Percentiles rank a stretch among this genome's conserved stretches.
These are phyloP conservation scores for Dipodomys stephensi DNA, from an alignment of 2,113 vertebrate genomes.

Conservation along the genomic window DNA sequence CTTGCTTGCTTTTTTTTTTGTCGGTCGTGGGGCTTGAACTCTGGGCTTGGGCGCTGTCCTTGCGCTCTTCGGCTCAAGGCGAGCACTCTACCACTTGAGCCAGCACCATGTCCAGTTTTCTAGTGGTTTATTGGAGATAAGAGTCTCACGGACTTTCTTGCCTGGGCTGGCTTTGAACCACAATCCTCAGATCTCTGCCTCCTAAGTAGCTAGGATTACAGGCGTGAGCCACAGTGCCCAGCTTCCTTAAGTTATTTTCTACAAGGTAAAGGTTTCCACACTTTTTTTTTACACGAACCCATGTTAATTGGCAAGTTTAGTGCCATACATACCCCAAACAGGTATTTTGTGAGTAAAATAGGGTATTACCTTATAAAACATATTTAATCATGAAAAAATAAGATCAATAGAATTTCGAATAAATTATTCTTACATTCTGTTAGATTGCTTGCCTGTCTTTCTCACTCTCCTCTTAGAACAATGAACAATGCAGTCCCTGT, in stretches of 20 bases:
- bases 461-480: neutral
- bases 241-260: neutral
- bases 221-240: too few relatives aligned
- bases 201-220: too few relatives aligned
- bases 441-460: neutral
- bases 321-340: neutral
- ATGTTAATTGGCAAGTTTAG: slow-evolving; percentile 2
- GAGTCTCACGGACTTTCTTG: too few relatives aligned
- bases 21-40: too few relatives aligned
- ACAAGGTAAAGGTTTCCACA: neutral
- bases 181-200: too few relatives aligned
- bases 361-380: slow-evolving; percentile 11
- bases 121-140: too few relatives aligned
- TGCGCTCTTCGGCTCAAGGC: too few relatives aligned
- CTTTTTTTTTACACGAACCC: neutral
- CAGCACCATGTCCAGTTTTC: too few relatives aligned
- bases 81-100: too few relatives aligned
- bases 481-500: neutral
- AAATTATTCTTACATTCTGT: neutral
- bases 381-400: neutral
- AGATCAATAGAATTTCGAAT: slow-evolving; percentile 30
- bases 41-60: too few relatives aligned
- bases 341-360: slow-evolving; percentile 39
- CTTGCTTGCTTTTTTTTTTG: too few relatives aligned
- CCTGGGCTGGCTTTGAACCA: too few relatives aligned